Conservation (phyloP, 53 echinoderm and acorn worm species). For the Astropecten irregularis region DNA sequence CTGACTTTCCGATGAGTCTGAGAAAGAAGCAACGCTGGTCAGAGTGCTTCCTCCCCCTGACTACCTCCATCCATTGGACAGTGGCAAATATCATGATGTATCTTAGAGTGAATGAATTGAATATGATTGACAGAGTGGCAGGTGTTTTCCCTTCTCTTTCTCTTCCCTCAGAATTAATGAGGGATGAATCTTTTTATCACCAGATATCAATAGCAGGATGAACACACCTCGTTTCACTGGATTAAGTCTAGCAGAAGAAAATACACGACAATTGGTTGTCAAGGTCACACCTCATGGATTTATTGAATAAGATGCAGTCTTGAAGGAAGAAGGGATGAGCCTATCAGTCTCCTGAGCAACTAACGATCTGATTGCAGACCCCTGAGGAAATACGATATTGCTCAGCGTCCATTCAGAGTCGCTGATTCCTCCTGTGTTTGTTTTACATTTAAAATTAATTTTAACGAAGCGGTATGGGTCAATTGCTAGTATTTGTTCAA, state of each 20-base stretch:
- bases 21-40: too few relatives aligned
- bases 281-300: conserved; percentile 55
- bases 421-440: conserved; percentile 15
- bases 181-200: conserved; percentile 8
- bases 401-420: background rate
- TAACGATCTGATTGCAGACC: background rate
- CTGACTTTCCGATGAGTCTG: too few relatives aligned
- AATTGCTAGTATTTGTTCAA: conserved; percentile 10
- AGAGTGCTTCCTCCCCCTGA: too few relatives aligned
- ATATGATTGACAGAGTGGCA: conserved; percentile 43
- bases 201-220: conserved; percentile 36
- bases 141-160: conserved; percentile 41
- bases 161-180: conserved; percentile 7
- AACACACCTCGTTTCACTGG: conserved; percentile 26
- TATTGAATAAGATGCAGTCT: background rate
- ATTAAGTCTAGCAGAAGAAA: conserved; percentile 39
- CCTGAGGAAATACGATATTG: conserved; percentile 43
- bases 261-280: conserved; percentile 48
- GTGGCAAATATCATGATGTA: too few relatives aligned
- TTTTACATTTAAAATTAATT: conserved; percentile 20
- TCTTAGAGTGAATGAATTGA: too few relatives aligned
- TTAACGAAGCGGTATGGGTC: background rate
- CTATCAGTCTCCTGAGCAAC: background rate
- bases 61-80: too few relatives aligned
- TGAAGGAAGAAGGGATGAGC: background rate